Base-by-base conservation (phyloP, 2,797 vertebrate genomes). In the Rallus crepitans region DNA sequence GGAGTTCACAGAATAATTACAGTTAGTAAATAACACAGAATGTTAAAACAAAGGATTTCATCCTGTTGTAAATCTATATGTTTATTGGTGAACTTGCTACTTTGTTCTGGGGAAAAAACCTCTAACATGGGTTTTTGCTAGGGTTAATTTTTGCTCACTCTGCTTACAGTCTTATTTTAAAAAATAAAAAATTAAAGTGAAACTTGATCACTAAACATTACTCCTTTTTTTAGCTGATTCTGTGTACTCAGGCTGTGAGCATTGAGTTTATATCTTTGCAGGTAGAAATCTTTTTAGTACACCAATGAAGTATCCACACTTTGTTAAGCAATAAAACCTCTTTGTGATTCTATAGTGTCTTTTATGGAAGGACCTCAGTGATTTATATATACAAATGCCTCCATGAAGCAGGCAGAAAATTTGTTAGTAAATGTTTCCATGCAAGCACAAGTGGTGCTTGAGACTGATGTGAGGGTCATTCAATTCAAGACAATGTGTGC, bases 81-180 rank as follows among this genome's bases (percentile, higher is more conserved):
- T 75, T 42, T 59, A 77, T 23, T 63, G 7, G 9, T 12, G n/a
- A 86, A 69, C 7, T 42, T 77, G 39, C 7, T 63, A 39, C 7
- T 52, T 61, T 39, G 4, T 7, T 90, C 55, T 3, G 2, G 9
- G 4, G 8, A 2, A 2, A 6, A 0, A 1, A 0, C 18, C 53
- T 18, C 37, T 76, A 39, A 52, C 17, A 52, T 2, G 53, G 5
- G 1, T 53, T 73, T 20, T 55, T 79, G 23, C 52, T 31, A 59
- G 14, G 14, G 8, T 60, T 69, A 57, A 37, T 52, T 95, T 85
- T 82, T 45, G 3, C 4, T 76, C 15, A 52, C 59, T 92, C 30
- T 81, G 25, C 20, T 68, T 68, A 17, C 13, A 6, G 2, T 30
- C 5, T 4, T 4, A 35, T 30, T 30, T 17, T 9, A 55, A 55